Evolutionary conservation across 2,888 invertebrate species (phyloP).

Genomic region (Agrochola lychnidis): DNA sequence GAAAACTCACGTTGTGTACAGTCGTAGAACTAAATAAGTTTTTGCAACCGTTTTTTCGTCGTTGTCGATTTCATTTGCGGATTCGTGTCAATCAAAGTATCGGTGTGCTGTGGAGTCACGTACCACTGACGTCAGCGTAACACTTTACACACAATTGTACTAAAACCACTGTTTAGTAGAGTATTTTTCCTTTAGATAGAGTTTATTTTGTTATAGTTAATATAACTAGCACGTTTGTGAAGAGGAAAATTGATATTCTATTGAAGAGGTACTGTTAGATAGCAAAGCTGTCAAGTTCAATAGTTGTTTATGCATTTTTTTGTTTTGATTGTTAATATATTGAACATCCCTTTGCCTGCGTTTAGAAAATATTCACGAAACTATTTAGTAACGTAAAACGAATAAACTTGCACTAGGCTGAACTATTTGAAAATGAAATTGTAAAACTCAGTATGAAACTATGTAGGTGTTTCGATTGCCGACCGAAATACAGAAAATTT

Average conservation of each 20-base stretch:
- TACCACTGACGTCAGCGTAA: constrained; percentile 57
- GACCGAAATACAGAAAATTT: constrained; percentile 41
- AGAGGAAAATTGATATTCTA: constrained; percentile 16
- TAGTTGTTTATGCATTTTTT: neutral
- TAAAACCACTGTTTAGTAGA: constrained; percentile 28
- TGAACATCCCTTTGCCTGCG: neutral
- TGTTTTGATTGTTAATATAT: neutral
- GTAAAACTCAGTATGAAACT: constrained; percentile 25
- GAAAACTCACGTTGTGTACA: constrained; percentile 39
- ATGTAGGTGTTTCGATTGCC: constrained; percentile 32
- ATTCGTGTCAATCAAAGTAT: constrained; percentile 62
- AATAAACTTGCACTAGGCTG: neutral
- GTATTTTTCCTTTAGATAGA: constrained; percentile 22
- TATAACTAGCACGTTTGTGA: constrained; percentile 15
- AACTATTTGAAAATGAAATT: constrained; percentile 27
- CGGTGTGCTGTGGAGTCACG: constrained; percentile 61
- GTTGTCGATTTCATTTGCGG: constrained; percentile 66
- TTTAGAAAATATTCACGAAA: neutral
- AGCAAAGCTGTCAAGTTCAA: neutral
- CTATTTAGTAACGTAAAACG: neutral
- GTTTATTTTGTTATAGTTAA: constrained; percentile 12
- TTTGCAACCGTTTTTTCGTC: constrained; percentile 54
- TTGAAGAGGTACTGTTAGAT: neutral
- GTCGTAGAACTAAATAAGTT: constrained; percentile 50
- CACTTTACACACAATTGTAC: constrained; percentile 41